Base-by-base conservation (phyloP, 2,113 vertebrate genomes). In the Heterocephalus glaber region DNA sequence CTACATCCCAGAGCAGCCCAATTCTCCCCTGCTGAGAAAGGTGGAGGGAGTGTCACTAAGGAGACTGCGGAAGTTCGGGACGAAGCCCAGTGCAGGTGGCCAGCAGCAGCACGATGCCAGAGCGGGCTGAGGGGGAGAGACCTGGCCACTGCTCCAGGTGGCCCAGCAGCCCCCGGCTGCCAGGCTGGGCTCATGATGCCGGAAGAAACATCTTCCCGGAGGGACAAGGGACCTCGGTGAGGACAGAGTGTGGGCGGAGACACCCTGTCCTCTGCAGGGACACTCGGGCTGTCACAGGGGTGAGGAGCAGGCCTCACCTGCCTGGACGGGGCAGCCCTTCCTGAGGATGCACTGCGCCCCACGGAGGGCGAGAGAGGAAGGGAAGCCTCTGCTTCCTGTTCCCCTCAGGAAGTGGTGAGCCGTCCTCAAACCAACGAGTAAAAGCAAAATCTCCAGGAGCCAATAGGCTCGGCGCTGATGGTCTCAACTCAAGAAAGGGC, bases 361-460 rank as follows among this genome's bases (percentile, higher is more conserved):
- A 90, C 20, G 3, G 92, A 30, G n/a, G 79, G 33, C 86, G 20
- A 77, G n/a, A 22, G 89, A 76, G 8, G 11, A 54, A 44, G 92
- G 87, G 13, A 8, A 41, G 61, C 38, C 87, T 44, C 26, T 44
- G 80, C 65, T 28, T 95, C 96, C 92, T 52, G 41, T 56, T 90
- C 89, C 87, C 94, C 93, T 54, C 82, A 84, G 95, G 86, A 82
- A 84, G 35, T 1, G 9, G 16, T 70, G 85, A 92, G 44, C 44
- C 94, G 77, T 47, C 54, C 79, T 89, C 96, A 92, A 72, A 92
- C 93, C 91, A 90, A 77, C 60, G 80, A 84, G 63, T 94, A 92
- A 95, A 97, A 97, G 6, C 5, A 30, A 58, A 79, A 95, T 85
- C 96, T 97, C 97, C 95, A 13, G 80, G 94, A 92, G 92, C 96